A percentile compares a stretch with the other conserved stretches of the same genome.
Conservation (phyloP, 2,888 invertebrate genomes). For the Chloromyia formosa region DNA sequence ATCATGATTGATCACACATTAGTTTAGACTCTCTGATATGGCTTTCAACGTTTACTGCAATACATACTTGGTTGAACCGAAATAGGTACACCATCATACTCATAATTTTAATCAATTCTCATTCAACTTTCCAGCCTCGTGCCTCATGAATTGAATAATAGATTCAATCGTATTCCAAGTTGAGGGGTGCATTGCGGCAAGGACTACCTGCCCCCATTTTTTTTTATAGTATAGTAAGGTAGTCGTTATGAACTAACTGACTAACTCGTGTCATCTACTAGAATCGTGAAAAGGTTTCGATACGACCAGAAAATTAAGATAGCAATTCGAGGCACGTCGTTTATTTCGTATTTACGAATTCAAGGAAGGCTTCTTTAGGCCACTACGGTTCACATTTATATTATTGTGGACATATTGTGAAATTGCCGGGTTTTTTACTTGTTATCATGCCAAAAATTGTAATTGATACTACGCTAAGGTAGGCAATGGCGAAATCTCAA, state of each 20-base stretch:
- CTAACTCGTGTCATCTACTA: too few species aligned
- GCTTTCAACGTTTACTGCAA: too few species aligned
- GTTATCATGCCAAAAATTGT: constrained; percentile 37
- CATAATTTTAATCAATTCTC: too few species aligned
- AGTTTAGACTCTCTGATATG: too few species aligned
- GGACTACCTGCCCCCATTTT: constrained; percentile 7
- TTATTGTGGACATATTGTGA: constrained; percentile 1
- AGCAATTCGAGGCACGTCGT: constrained; percentile 12
- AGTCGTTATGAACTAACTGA: too few species aligned
- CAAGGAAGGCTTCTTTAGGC: constrained; percentile 25
- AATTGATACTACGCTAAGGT: constrained; percentile 11
- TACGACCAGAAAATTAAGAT: neutral
- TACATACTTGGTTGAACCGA: too few species aligned
- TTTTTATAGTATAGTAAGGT: too few species aligned
- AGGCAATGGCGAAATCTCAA: constrained; percentile 24
- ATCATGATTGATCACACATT: too few species aligned
- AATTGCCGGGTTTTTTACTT: neutral
- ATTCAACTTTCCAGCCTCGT: too few species aligned
- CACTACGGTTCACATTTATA: too few species aligned
- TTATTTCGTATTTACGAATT: constrained; percentile 10
- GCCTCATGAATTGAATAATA: neutral
- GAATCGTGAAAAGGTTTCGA: neutral
- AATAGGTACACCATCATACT: too few species aligned
- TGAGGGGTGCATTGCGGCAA: neutral
- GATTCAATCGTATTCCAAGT: neutral